A percentile compares a stretch with the other conserved stretches of the same genome.
Conservation (phyloP, 2,113 vertebrate genomes). For the Pterocles orientalis region DNA sequence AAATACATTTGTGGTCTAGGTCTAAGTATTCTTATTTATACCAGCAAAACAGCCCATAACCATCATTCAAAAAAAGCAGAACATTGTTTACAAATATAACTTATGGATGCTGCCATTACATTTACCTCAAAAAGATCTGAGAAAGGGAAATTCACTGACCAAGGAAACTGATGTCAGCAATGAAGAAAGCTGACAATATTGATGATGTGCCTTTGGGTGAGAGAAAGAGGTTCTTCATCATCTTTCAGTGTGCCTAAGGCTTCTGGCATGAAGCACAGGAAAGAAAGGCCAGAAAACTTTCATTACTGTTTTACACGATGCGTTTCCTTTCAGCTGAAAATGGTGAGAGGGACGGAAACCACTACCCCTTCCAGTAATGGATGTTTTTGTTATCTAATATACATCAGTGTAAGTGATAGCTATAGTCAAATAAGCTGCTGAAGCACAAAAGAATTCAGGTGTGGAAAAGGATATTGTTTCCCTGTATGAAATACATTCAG, state of each 20-base stretch:
- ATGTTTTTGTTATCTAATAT: background rate
- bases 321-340: background rate
- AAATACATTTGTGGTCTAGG: background rate
- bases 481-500: background rate
- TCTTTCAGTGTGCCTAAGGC: background rate
- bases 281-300: background rate
- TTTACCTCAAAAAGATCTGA: background rate
- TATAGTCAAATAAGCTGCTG: background rate
- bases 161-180: background rate
- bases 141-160: background rate
- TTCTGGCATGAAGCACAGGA: background rate
- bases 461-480: background rate
- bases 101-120: background rate
- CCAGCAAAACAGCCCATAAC: background rate
- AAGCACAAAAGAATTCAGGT: background rate
- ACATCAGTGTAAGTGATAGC: background rate
- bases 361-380: background rate
- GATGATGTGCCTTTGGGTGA: background rate
- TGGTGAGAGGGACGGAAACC: background rate
- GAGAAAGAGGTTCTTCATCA: background rate
- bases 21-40: background rate
- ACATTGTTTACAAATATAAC: background rate
- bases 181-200: background rate
- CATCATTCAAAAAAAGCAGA: background rate
- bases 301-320: background rate